Evolutionary conservation across 2,888 invertebrate species (phyloP).

Genomic region (Theodoxus fluviatilis): DNA sequence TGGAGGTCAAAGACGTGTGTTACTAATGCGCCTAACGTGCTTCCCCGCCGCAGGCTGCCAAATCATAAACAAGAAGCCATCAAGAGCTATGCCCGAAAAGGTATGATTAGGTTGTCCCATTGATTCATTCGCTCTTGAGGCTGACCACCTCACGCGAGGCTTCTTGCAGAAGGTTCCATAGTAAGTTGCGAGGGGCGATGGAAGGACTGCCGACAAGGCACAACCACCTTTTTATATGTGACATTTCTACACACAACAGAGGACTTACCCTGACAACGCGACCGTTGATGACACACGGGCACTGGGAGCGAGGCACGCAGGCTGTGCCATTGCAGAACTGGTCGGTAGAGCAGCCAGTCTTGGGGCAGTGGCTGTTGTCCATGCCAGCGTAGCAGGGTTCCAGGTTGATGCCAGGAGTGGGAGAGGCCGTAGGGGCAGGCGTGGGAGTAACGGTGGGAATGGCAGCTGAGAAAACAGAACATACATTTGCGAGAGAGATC

Average conservation of each 20-base stretch:
- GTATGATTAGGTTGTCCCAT: background rate
- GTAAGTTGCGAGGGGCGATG: background rate
- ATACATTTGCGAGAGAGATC: background rate
- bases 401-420: slow-evolving; percentile 10
- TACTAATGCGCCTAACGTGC: too few relatives aligned
- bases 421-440: slow-evolving; percentile 28
- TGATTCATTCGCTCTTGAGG: background rate
- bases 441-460: slow-evolving; percentile 26
- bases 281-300: slow-evolving; percentile 73
- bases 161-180: background rate
- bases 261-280: slow-evolving; percentile 44
- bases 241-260: slow-evolving; percentile 19
- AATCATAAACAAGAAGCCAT: too few relatives aligned
- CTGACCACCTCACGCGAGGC: too few relatives aligned
- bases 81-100: too few relatives aligned
- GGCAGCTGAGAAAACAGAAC: slow-evolving; percentile 24
- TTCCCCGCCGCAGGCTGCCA: too few relatives aligned
- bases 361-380: slow-evolving; percentile 58
- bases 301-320: slow-evolving; percentile 77
- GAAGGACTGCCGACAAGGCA: background rate
- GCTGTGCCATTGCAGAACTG: slow-evolving; percentile 78
- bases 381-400: slow-evolving; percentile 45
- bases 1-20: too few relatives aligned
- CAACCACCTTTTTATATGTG: background rate
- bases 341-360: slow-evolving; percentile 67